Evolutionary conservation across 2,888 invertebrate species (phyloP).

Genomic region (Ophion costatus): DNA sequence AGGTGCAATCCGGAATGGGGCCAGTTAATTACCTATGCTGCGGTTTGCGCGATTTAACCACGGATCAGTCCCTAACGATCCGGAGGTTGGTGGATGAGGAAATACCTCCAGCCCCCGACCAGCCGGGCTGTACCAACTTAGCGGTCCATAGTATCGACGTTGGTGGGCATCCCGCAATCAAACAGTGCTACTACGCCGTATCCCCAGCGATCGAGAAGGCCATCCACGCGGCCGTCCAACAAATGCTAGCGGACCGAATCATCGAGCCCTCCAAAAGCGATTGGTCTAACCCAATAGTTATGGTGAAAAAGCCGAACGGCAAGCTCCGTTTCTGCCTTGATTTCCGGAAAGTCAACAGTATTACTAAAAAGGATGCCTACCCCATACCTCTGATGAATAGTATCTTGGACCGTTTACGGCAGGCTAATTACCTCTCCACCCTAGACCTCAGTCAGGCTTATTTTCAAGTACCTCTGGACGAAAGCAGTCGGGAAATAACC

Average conservation of each 20-base stretch:
- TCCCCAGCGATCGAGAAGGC: too few species aligned
- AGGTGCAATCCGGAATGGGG: not conserved
- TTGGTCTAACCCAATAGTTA: slow-evolving; percentile 43
- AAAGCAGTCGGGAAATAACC: slow-evolving; percentile 67
- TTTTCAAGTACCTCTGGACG: slow-evolving; percentile 71
- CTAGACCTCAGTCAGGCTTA: slow-evolving; percentile 74
- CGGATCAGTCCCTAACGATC: not conserved
- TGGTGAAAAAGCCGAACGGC: slow-evolving; percentile 30
- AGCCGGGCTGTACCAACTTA: not conserved
- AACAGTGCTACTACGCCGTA: too few species aligned
- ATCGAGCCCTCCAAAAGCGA: slow-evolving; percentile 26
- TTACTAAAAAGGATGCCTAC: slow-evolving; percentile 21
- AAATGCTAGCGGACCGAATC: slow-evolving; percentile 27
- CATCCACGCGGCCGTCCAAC: too few species aligned
- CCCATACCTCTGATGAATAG: slow-evolving; percentile 14
- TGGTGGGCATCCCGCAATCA: not conserved
- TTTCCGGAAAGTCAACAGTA: slow-evolving; percentile 63
- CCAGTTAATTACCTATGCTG: not conserved
- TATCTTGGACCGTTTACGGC: not conserved
- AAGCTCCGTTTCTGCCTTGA: slow-evolving; percentile 27
- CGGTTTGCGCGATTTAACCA: not conserved
- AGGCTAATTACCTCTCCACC: slow-evolving; percentile 66
- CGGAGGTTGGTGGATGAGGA: not conserved
- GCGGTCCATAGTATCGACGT: slow-evolving; percentile 1
- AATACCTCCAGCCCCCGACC: not conserved